A percentile compares a stretch with the other conserved stretches of the same genome.
phyloP scores from a whole-genome alignment of 2,797 vertebrate species.

The Notoglanidium macrostoma region DNA sequence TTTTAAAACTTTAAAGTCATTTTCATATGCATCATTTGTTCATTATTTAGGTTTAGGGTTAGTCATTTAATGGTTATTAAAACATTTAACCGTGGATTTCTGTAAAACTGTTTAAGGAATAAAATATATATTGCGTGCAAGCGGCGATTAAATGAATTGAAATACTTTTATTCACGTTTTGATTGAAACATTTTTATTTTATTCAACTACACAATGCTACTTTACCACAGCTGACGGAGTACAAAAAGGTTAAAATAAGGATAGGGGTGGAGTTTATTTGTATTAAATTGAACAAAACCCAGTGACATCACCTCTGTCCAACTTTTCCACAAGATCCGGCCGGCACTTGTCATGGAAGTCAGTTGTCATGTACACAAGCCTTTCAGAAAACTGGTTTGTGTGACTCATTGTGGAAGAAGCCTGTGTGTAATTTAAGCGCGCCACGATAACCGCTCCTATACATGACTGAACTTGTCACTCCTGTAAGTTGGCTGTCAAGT shows the following conservation, averaged over 20 bases:
- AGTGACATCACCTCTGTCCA: neutral
- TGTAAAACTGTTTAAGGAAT: too few species aligned
- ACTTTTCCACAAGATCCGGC: neutral
- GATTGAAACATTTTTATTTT: too few species aligned
- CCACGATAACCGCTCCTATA: neutral
- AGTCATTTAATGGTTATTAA: too few species aligned
- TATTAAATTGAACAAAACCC: neutral
- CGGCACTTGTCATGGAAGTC: neutral
- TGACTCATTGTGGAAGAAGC: neutral
- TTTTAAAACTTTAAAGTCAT: too few species aligned
- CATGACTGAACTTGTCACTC: slow-evolving; percentile 4
- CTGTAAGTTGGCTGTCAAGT: neutral
- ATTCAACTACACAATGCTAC: too few species aligned
- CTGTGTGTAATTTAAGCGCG: neutral
- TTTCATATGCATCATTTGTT: too few species aligned
- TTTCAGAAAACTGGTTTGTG: slow-evolving; percentile 24
- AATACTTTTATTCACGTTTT: too few species aligned
- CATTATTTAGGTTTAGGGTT: too few species aligned
- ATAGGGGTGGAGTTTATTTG: neutral
- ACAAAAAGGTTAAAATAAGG: neutral
- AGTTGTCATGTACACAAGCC: neutral
- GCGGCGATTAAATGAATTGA: too few species aligned
- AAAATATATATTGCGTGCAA: too few species aligned
- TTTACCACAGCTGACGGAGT: too few species aligned
- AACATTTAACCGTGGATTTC: too few species aligned